These are phyloP conservation scores for Nymphicus hollandicus DNA, from an alignment of 2,113 vertebrate species.

Conservation along the genomic window DNA sequence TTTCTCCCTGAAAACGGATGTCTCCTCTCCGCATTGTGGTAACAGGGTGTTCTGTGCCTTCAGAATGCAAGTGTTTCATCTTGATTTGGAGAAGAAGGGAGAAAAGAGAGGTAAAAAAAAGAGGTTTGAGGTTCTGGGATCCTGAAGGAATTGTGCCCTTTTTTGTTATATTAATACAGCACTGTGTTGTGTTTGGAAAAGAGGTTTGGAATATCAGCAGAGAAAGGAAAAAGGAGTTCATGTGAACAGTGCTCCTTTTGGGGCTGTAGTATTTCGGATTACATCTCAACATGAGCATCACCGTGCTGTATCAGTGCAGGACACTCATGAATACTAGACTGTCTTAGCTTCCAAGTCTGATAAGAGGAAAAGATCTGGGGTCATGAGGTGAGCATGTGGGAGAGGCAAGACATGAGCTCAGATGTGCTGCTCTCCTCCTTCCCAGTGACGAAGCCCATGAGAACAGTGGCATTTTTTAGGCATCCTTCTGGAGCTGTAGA, in stretches of 20 bases:
- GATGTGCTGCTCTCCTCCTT: background rate
- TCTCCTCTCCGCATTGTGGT: conserved; percentile 34
- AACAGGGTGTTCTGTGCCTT: conserved; percentile 28
- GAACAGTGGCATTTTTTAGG: background rate
- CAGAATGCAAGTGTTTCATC: background rate
- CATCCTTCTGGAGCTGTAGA: background rate
- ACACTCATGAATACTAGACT: background rate
- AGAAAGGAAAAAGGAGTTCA: background rate
- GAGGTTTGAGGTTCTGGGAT: background rate
- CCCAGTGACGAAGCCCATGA: background rate
- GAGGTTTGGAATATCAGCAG: background rate
- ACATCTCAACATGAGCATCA: background rate
- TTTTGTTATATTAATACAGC: background rate
- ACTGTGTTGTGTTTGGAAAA: background rate
- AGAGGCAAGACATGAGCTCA: background rate
- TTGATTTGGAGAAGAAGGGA: conserved; percentile 27
- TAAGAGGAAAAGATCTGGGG: background rate
- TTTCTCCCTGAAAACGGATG: conserved; percentile 63
- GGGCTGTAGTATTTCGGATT: background rate
- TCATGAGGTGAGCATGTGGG: fast-evolving
- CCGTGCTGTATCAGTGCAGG: background rate
- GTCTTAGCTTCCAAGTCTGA: background rate
- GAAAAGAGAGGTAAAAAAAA: background rate
- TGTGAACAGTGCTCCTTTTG: background rate
- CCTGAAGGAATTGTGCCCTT: background rate